Percentiles rank a stretch among this genome's conserved stretches.
These are phyloP conservation scores for Papilio helenus DNA, from an alignment of 1,140 invertebrate species.

Conservation along the genomic window DNA sequence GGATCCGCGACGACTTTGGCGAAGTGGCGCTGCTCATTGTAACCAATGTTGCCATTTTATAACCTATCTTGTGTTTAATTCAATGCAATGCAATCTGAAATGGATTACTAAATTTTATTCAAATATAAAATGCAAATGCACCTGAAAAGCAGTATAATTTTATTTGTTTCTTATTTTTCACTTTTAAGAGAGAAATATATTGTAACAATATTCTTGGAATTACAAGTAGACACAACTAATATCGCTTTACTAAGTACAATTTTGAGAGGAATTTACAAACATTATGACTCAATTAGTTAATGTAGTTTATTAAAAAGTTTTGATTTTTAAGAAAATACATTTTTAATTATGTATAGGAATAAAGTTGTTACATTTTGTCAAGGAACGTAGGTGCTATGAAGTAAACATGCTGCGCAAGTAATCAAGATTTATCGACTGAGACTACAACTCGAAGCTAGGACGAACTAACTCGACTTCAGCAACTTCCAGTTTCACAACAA, in stretches of 20 bases:
- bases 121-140: not conserved
- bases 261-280: too few species aligned
- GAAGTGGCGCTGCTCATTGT: conserved; percentile 84
- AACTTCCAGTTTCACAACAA: not conserved
- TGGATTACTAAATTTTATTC: not conserved
- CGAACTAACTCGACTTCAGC: conserved; percentile 28
- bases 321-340: not conserved
- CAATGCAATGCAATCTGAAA: not conserved
- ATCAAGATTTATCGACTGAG: conserved; percentile 5
- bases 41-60: conserved; percentile 49
- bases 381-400: not conserved
- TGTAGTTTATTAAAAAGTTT: conserved; percentile 2
- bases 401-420: not conserved
- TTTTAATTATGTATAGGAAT: not conserved
- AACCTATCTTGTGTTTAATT: not conserved
- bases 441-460: not conserved
- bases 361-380: not conserved
- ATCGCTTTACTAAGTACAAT: not conserved
- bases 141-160: not conserved
- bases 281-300: not conserved
- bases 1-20: conserved; percentile 83
- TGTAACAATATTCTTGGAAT: not conserved
- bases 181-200: not conserved
- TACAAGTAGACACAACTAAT: too few species aligned
- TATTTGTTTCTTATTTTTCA: not conserved